Evolutionary conservation across 2,797 vertebrate genomes (phyloP), one percentile per base, ranked within the genome.

Genomic region (Sardinella longiceps): DNA sequence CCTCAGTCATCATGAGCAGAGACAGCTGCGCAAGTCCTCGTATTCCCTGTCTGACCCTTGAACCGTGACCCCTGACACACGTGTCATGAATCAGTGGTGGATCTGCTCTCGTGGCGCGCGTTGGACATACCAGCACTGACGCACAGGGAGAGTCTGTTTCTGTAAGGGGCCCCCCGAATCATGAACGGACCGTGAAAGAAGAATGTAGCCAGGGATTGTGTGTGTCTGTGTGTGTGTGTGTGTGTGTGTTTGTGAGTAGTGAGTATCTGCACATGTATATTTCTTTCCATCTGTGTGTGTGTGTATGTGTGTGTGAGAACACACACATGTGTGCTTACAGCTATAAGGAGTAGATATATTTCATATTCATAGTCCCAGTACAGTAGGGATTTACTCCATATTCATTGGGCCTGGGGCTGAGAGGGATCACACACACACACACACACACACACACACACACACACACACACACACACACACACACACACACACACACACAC

Each of bases 61-160:
- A 90, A 66, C 88, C 86, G 88, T 90, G 84, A 91, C 88, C 91
- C 87, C 83, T 90, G 87, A 88, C 81, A 82, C 53, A 88, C 80
- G 7, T 30, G 1, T 81, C 86, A 89, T 87, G 66, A 93, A 90
- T 92, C 89, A 91, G 74, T 83, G 70, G 12, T 2, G n/a, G 51
- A 46, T 86, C 84, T 84, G 81, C 86, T 82, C 86, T 87, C 83
- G 70, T 28, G 56, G 39, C 56, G 58, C 51, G 81, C 83, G 28
- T 43, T 50, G 33, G 18, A 56, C 39, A 85, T 89, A 91, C 84
- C 83, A 85, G 86, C 30, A 83, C 18, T 14, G 25, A 66, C 60
- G 28, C 60, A 20, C 30, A 18, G 66, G 30, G 66, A 33, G 60
- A 66, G 56, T 60, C n/a, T 25, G 56, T 60, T 60, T 60, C 56